Base-by-base conservation (phyloP, 1,140 invertebrate species). In the Caligus rogercresseyi region DNA sequence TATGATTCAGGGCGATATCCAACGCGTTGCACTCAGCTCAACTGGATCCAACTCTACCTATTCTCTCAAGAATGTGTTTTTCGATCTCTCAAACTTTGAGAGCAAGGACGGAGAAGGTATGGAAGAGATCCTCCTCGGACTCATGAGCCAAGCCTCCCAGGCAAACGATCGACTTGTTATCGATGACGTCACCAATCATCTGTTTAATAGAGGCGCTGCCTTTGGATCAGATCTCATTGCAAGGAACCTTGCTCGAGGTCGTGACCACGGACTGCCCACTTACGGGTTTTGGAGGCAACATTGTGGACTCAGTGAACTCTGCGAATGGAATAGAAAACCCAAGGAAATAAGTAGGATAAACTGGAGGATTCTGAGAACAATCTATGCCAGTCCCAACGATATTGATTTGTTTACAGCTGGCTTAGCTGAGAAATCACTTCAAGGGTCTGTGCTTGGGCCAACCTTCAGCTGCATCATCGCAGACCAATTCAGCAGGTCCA, bases 401-500 rank as follows among this genome's bases (percentile, higher is more conserved):
- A 71, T 77, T 62, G 75, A 77, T 64, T 59, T 77, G 3, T 77
- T 71, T 71, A 69, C 74, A 19, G 76, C 71, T 26, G 76, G 74
- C 24, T 69, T 78, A 1, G 71, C 72, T 18, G 78, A 79, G 68
- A 67, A 68, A 1, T 67, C 71, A 2, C 43, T 73, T 0, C 65
- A 65, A 13, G 75, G 73, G 3, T 75, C 74, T 1, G 69, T 77
- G 65, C 67, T 78, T 1, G 79, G 79, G 0, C 76, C 78, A 7
- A 79, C 78, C 11, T 78, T 79, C 67, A 72, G 73, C n/a, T 80
- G 78, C 65, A 71, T 81, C 24, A 72, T 81, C 19, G 78, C 70
- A 11, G 71, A 73, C 58, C 78, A 80, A 65, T 81, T 82, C 68
- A 70, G 71, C 58, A 69, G 72, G 61, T 65, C 80, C 3, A 74